Evolutionary conservation across 53 echinoderm and acorn worm genomes (phyloP).

Genomic region (Antedon mediterranea): DNA sequence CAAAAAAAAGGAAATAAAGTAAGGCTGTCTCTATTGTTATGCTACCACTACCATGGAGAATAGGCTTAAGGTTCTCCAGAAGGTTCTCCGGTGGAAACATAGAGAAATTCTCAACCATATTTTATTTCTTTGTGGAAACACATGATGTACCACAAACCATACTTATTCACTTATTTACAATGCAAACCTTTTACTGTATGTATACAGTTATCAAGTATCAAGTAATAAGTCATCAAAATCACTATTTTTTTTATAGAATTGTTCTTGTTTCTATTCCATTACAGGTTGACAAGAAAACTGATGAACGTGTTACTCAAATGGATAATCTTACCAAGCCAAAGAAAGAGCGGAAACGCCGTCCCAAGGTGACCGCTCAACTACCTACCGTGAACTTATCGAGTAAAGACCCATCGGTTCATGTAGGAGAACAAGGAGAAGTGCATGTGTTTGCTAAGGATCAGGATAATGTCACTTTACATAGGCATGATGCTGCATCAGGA

Average conservation of each 20-base stretch:
- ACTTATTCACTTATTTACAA: too few species aligned
- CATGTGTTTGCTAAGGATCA: constrained; percentile 83
- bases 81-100: too few species aligned
- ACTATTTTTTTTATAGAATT: too few species aligned
- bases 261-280: background rate
- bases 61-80: too few species aligned
- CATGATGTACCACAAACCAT: too few species aligned
- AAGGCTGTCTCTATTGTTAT: too few species aligned
- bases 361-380: constrained; percentile 38
- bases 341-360: constrained; percentile 15
- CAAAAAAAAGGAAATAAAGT: too few species aligned
- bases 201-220: background rate
- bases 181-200: background rate
- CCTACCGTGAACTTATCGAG: constrained; percentile 60
- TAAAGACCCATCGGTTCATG: constrained; percentile 51
- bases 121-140: too few species aligned
- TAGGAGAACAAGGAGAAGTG: constrained; percentile 72
- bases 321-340: constrained; percentile 42
- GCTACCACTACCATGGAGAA: too few species aligned
- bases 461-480: constrained; percentile 80
- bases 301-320: constrained; percentile 19
- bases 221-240: too few species aligned
- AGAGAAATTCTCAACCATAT: too few species aligned
- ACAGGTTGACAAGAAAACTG: constrained; percentile 11
- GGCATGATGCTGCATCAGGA: constrained; percentile 56